These are phyloP conservation scores for Stichopus chloronotus DNA, from an alignment of 35 echinoderm and acorn worm genomes.

Conservation along the genomic window DNA sequence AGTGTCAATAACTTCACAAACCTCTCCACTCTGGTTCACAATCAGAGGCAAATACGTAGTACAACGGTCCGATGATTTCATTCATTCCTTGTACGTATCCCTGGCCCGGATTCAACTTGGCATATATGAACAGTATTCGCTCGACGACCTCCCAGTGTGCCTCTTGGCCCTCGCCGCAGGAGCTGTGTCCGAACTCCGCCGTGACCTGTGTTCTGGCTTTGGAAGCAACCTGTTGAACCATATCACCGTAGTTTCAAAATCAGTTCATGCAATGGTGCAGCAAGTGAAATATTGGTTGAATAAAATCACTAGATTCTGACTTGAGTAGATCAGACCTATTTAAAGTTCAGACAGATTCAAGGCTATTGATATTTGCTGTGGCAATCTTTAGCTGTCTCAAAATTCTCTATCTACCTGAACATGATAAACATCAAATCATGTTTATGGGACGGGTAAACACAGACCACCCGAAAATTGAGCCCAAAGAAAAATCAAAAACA, in stretches of 20 bases:
- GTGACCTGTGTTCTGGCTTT: slow-evolving; percentile 64
- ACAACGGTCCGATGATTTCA: slow-evolving; percentile 98
- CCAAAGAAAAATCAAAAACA: no score
- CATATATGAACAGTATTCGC: slow-evolving; percentile 93
- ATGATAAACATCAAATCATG: no score
- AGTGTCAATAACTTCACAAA: neutral
- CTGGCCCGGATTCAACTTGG: slow-evolving; percentile 98
- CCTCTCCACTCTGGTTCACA: slow-evolving; percentile 68
- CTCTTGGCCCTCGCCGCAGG: slow-evolving; percentile 80
- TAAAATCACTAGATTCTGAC: no score
- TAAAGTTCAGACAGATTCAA: no score
- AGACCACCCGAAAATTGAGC: no score
- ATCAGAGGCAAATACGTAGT: slow-evolving; percentile 94
- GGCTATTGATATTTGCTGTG: no score
- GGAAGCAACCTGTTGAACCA: slow-evolving; percentile 29
- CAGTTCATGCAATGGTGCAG: neutral
- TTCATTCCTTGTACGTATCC: slow-evolving; percentile 99
- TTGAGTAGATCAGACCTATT: no score
- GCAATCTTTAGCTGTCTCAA: no score
- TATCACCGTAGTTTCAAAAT: neutral
- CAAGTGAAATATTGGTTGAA: no score
- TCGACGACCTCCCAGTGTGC: slow-evolving; percentile 98
- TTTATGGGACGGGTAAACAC: no score
- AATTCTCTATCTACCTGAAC: no score
- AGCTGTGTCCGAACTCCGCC: slow-evolving; percentile 86